Evolutionary conservation across 2,888 invertebrate genomes (phyloP), one percentile per base, ranked within the genome.

Genomic region (Agrotis ipsilon): DNA sequence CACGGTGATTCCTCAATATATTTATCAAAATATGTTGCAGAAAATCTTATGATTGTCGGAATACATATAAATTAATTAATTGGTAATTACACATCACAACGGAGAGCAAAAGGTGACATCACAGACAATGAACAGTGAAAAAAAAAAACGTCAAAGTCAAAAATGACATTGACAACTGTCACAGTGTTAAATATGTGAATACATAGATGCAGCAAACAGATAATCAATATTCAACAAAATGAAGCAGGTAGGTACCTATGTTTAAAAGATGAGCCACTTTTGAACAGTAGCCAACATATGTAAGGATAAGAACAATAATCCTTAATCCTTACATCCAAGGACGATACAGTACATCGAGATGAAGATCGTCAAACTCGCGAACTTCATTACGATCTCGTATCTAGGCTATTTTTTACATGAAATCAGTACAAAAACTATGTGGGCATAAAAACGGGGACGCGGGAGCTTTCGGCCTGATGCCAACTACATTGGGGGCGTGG

Each of bases 401-500:
- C 74, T 81, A 55, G 73, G 78, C 78, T 78, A 81, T 72, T 72
- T 74, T 80, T 72, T 76, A 75, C 68, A 62, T 80, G 65, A 68
- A 75, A 65, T 71, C 65, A 24, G 70, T 62, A 76, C 57, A 80
- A 80, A 79, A 82, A 68, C 75, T 75, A 71, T 55, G 62, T 81
- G 61, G 58, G 43, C 27, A 61, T 59, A 76, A 80, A 79, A 79
- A 79, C 61, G 60, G 62, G 78, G 67, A 65, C 43, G 64, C 77
- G 77, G 71, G 63, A 69, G 69, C 67, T 60, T 45, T 75, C 74
- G 85, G 84, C 75, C 67, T 79, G 69, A 32, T 85, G 85, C 85
- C 86, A 85, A 86, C 72, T 71, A 49, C 68, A 68, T 71, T 24
- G 80, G 72, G 71, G 80, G 85, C 81, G 86, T 82, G 80, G 77